Base-by-base conservation (phyloP, 2,888 invertebrate species). In the Chrysolina oricalcia region DNA sequence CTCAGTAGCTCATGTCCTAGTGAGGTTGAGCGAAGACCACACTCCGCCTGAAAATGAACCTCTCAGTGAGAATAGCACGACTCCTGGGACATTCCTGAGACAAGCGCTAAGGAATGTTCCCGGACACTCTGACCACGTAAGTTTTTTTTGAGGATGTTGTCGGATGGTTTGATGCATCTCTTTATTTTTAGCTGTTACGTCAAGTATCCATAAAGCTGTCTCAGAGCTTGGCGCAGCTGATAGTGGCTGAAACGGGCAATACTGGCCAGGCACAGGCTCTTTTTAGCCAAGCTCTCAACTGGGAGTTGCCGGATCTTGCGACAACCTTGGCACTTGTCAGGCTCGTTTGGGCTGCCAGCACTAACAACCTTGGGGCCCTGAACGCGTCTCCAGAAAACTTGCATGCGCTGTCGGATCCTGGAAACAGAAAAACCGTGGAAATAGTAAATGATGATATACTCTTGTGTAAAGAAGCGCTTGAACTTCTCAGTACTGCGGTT, bases 401-500 rank as follows among this genome's bases (percentile, higher is more conserved):
- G 50, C 94, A 94, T 84, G 89, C 91, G 41, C 88, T 93, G 70
- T 93, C 93, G 76, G 92, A 92, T 85, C 91, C 91, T 41, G 90
- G 90, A 75, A 91, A 91, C 77, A 92, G 94, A 27, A 80, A 78
- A 62, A 94, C 94, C 5, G 74, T 87, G 13, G 88, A 87, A 74
- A 78, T 88, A 67, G 87, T 88, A 77, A 83, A 83, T 69, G 88
- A 89, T 73, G 88, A 89, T 73, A 80, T 89, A 23, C 74, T 87
- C 48, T 75, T 89, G 85, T 97, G 97, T 84, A 95, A 96, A 83
- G 98, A 98, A 90, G 96, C 97, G 65, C 91, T 98, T 87, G 98
- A 98, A 90, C 94, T 97, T 77, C 90, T 98, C 78, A 96, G 97
- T 67, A 93, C 98, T 80, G 95, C 96, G 80, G 92, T 98, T 87